These are phyloP conservation scores for Pardalotus punctatus DNA, from an alignment of 2,113 vertebrate genomes.

Conservation along the genomic window DNA sequence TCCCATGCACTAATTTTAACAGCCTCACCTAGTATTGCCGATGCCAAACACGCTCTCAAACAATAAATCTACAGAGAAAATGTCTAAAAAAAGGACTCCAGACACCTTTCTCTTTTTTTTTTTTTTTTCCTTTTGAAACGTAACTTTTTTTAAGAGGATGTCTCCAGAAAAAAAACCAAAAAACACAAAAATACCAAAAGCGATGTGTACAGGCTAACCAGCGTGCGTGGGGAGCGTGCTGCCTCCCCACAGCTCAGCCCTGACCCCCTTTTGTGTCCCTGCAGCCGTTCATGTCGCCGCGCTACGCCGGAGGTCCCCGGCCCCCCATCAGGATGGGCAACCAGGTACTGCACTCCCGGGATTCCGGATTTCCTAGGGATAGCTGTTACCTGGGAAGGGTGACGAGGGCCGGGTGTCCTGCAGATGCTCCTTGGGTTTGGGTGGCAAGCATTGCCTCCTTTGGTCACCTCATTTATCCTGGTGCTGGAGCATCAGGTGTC, in stretches of 20 bases:
- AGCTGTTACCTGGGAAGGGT: not conserved
- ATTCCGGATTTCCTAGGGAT: not conserved
- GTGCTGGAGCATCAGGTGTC: not conserved
- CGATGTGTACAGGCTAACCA: conserved; percentile 10
- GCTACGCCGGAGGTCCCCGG: conserved; percentile 95
- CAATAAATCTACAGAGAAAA: conserved; percentile 27
- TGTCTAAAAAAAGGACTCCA: not conserved
- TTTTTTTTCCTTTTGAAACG: not conserved
- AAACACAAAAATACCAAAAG: not conserved
- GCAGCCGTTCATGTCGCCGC: conserved; percentile 98
- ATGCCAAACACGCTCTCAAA: conserved; percentile 14
- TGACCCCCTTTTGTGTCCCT: conserved; percentile 74
- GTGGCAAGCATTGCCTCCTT: not conserved
- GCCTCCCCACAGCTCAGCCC: conserved; percentile 26
- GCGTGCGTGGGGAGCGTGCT: conserved; percentile 51
- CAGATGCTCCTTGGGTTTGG: not conserved
- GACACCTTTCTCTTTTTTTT: not conserved
- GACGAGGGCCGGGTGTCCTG: not conserved
- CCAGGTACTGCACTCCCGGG: conserved; percentile 81
- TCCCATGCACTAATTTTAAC: conserved; percentile 60
- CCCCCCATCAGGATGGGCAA: conserved; percentile 97
- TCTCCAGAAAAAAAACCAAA: not conserved
- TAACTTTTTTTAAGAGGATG: conserved; percentile 22
- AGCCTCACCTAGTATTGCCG: not conserved
- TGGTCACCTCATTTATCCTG: accelerated